Base-by-base conservation (phyloP, 2,888 invertebrate genomes). In the Ptychoptera albimana region DNA sequence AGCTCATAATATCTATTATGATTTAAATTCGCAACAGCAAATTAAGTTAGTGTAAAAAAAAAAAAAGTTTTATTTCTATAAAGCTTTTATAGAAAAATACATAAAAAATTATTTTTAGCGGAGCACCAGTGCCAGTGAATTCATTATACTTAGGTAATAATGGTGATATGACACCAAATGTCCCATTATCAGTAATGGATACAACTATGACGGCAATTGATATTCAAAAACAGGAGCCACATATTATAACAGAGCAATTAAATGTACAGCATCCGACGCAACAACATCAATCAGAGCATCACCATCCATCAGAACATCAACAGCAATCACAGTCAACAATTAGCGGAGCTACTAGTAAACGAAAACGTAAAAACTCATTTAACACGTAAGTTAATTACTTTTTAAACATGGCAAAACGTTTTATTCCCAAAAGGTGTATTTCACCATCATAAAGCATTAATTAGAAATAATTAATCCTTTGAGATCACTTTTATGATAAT, bases 351-450 rank as follows among this genome's bases (percentile, higher is more conserved):
- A 43, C 45, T 8, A 46, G 41, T n/a, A 46, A 61, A 2, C 64
- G 67, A 49, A 73, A 70, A 54, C 58, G 71, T 46, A 72, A 71
- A 59, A 57, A 65, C 35, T 68, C 68, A 36, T 64, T 23, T 23
- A 23, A 60, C 51, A 64, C 67, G 72, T 72, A 59, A 68, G 71
- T 69, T 32, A 9, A 10, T 23, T 23, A 5, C 23, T 5, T 23
- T 5, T 5, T 23, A 5, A 5, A 5, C 3, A 23, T 23, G 7
- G 7, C 23, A 23, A 23, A 23, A 23, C 7, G 23, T 23, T 5
- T 23, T 23, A 23, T 23, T 23, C 23, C 23, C 23, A 23, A 23
- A 23, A 23, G 23, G 23, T 23, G 23, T 23, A 5, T 23, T 23
- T 5, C 23, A n/a, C n/a, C n/a, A n/a, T n/a, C n/a, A n/a, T n/a